A percentile compares a stretch with the other conserved stretches of the same genome.
These are phyloP conservation scores for Brachyalestes nurse DNA, from an alignment of 2,797 vertebrate species.

Conservation along the genomic window DNA sequence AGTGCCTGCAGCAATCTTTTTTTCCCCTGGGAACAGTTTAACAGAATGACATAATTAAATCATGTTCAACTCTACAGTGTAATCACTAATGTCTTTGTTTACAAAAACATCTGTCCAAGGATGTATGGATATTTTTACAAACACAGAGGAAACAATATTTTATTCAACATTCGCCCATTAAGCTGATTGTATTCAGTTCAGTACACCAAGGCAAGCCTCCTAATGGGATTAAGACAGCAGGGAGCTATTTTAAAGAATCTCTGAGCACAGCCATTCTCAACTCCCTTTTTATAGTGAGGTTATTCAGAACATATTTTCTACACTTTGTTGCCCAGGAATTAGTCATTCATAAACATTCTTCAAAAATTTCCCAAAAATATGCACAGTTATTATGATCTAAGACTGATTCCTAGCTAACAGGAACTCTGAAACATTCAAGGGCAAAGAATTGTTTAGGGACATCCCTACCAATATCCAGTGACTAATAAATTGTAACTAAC, in stretches of 20 bases:
- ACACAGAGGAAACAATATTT: slow-evolving; percentile 1
- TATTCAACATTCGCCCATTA: slow-evolving; percentile 1
- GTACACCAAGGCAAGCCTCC: slow-evolving; percentile 18
- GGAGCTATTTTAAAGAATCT: slow-evolving; percentile 8
- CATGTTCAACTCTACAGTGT: background rate
- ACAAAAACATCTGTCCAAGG: slow-evolving; percentile 27
- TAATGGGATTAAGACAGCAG: slow-evolving; percentile 30
- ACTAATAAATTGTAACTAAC: no score
- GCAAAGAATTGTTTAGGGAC: no score
- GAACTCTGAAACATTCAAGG: no score
- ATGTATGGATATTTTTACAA: slow-evolving; percentile 21
- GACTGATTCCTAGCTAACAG: no score
- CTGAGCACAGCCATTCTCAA: background rate
- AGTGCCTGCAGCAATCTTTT: background rate
- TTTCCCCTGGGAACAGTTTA: background rate
- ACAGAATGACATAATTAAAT: slow-evolving; percentile 18
- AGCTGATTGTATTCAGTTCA: background rate
- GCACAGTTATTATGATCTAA: background rate
- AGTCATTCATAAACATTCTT: background rate
- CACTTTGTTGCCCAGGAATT: background rate
- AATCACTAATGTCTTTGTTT: slow-evolving; percentile 4
- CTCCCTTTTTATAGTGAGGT: background rate
- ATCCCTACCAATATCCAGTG: no score
- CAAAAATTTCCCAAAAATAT: background rate
- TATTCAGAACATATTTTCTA: background rate